Evolutionary conservation across 2,797 vertebrate species (phyloP), one percentile per base, ranked within the genome.

Genomic region (Pipistrellus pipistrellus): DNA sequence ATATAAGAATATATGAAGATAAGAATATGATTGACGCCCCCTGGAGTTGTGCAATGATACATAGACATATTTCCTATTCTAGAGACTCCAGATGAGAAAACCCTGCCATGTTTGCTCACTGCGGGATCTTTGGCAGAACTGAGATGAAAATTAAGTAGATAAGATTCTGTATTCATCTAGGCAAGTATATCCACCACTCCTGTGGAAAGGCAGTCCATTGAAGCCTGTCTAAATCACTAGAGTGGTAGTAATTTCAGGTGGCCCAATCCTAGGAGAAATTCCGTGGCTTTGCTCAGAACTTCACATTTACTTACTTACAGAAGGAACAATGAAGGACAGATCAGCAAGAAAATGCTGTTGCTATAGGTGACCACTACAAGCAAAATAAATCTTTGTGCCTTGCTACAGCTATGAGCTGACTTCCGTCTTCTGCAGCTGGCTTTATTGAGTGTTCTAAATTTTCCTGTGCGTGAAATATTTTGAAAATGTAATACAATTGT

Each of bases 401-500:
- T 64, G 48, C 76, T 76, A 32, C 2, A 69, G 38, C 90, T 88
- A 85, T 78, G 18, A 69, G 53, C 46, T 92, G 62, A 82, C 64
- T 78, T 87, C 85, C 48, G 48, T 64, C 77, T 88, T 96, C 64
- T 68, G 68, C 68, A 91, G 62, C 93, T 95, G 93, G 55, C 77
- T 91, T 95, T 91, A 73, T 46, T 93, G 89, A 84, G 77, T 30
- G 13, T 71, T 84, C 71, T 89, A 87, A 82, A 92, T 69, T 88
- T 96, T 91, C 10, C 62, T 94, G 82, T 8, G 7, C 15, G 66
- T 85, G 73, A 93, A 77, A 55, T 83, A 73, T 77, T 94, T 95
- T 92, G 75, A 96, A 96, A 94, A 77, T 72, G 38, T 84, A 96
- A 93, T 87, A 91, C 68, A 87, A 68, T 91, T 93, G 77, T 95